These are phyloP conservation scores for Catocala fraxini DNA, from an alignment of 2,888 invertebrate genomes.

Conservation along the genomic window DNA sequence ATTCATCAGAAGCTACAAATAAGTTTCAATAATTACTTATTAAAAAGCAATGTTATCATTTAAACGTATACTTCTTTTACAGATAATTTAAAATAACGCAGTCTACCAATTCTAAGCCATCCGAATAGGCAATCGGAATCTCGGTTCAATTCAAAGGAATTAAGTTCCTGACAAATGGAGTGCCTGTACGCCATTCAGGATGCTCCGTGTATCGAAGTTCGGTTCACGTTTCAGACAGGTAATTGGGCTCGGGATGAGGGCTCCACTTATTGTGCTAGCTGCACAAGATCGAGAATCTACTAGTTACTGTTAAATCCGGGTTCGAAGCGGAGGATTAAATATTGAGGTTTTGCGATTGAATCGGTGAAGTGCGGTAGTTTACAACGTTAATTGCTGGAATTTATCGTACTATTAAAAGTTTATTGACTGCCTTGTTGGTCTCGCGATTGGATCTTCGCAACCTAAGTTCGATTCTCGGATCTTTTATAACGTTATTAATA, in stretches of 20 bases:
- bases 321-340: no score
- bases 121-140: neutral
- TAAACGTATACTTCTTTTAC: neutral
- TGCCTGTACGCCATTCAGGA: conserved; percentile 19
- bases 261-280: conserved; percentile 25
- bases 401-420: no score
- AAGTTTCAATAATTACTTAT: no score
- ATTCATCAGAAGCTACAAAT: no score
- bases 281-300: conserved; percentile 34
- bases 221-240: conserved; percentile 37
- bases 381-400: no score
- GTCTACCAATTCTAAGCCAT: neutral
- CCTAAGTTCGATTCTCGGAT: no score
- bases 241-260: conserved; percentile 29
- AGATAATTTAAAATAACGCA: neutral
- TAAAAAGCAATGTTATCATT: no score
- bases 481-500: no score
- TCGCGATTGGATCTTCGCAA: no score
- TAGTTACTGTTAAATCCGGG: conserved; percentile 14
- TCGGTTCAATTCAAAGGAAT: conserved; percentile 11
- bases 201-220: conserved; percentile 13
- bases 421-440: no score
- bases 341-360: no score
- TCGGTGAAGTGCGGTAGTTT: no score
- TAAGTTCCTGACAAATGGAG: conserved; percentile 42